Evolutionary conservation across 2,113 vertebrate genomes (phyloP), one percentile per base, ranked within the genome.

Genomic region (Bombycilla garrulus): DNA sequence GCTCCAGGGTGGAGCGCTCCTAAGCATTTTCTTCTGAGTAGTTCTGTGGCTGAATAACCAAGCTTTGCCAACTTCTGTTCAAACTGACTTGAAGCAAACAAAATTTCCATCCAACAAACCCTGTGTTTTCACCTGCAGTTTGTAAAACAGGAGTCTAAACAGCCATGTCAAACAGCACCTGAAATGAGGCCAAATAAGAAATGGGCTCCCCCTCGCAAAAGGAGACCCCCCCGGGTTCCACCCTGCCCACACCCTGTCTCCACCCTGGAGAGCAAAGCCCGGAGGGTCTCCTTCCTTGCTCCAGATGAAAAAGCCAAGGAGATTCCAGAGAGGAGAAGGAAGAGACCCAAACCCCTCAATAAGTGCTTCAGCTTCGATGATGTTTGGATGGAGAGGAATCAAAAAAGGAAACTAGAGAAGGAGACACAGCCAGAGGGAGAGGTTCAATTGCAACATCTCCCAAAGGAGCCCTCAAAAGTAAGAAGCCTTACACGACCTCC

Each of bases 311-410:
- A 95, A 61, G 78, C 62, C 62, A 69, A 89, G 69, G 90, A 96
- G 33, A 56, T 35, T 33, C 31, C 87, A 57, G 84, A 94, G 72
- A 92, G 86, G 44, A 96, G 83, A 67, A 95, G 88, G 81, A 97
- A 86, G 66, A 95, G 79, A 86, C 79, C 88, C 70, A 91, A 92
- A 91, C 53, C 42, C 29, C 91, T 87, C 48, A 95, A 81, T 88
- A 97, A 96, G 36, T 93, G 81, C 65, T 94, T 96, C 96, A 98
- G 98, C 95, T 96, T 97, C 45, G 99, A 99, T 88, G 98, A 99
- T 93, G 92, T 98, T 74, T 98, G 98, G 98, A 97, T 99, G 95
- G 98, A 99, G 88, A 98, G 97, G 96, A 98, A 77, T 33, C 97
- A 96, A 58, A 98, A 98, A 91, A 96, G 95, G 95, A 98, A 97